Evolutionary conservation across 2,888 invertebrate species (phyloP).

Genomic region (Clivina fossor): DNA sequence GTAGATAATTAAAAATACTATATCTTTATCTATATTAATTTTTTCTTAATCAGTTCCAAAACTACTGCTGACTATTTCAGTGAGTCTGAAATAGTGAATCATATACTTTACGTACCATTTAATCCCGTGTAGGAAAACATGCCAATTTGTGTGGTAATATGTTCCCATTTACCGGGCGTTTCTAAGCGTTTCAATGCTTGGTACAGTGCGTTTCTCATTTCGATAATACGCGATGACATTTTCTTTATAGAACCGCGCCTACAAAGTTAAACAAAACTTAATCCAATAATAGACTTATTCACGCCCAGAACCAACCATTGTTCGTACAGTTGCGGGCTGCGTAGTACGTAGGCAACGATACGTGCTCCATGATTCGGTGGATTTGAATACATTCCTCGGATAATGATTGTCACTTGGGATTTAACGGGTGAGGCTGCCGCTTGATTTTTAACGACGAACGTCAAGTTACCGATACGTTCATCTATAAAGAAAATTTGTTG

Average conservation of each 20-base stretch:
- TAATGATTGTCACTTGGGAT: conserved; percentile 85
- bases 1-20: background rate
- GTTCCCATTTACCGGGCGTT: conserved; percentile 95
- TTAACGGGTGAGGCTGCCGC: conserved; percentile 65
- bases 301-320: conserved; percentile 71
- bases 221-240: conserved; percentile 87
- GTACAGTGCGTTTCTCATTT: conserved; percentile 81
- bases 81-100: background rate
- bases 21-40: background rate
- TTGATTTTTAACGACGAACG: conserved; percentile 71
- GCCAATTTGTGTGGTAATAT: conserved; percentile 93
- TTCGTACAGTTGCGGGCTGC: conserved; percentile 69
- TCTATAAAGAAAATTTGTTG: conserved; percentile 57
- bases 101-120: conserved; percentile 59
- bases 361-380: conserved; percentile 95
- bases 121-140: conserved; percentile 99
- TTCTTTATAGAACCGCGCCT: conserved; percentile 81
- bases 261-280: conserved; percentile 42
- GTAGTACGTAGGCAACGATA: conserved; percentile 82
- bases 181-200: conserved; percentile 70
- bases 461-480: conserved; percentile 92
- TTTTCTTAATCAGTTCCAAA: no score
- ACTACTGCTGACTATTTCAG: background rate
- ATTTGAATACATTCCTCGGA: conserved; percentile 94
- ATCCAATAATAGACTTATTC: conserved; percentile 6